A percentile compares a stretch with the other conserved stretches of the same genome.
phyloP scores from a whole-genome alignment of 2,113 vertebrate genomes.

The Puma concolor region DNA sequence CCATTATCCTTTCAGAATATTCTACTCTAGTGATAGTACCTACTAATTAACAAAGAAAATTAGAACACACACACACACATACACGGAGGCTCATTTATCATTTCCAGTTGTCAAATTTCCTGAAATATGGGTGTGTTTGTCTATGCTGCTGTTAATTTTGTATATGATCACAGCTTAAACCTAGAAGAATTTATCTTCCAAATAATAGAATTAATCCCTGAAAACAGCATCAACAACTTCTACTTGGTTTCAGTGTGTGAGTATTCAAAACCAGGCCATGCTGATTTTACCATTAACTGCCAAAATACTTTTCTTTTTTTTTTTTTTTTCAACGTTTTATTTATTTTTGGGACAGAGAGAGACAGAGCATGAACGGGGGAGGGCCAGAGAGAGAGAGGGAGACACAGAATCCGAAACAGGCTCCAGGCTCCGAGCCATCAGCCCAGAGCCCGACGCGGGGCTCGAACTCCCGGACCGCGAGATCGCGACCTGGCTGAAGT shows the following conservation, averaged over 20 bases:
- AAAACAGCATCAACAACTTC: not conserved
- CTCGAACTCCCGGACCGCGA: too few species aligned
- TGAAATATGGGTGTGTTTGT: constrained; percentile 40
- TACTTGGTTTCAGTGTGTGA: constrained; percentile 27
- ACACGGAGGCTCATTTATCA: constrained; percentile 66
- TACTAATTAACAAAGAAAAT: constrained; percentile 78
- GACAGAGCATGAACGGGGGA: too few species aligned
- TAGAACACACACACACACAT: constrained; percentile 57
- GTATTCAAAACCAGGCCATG: not conserved
- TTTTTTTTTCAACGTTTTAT: too few species aligned
- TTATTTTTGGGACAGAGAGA: too few species aligned
- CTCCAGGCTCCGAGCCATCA: too few species aligned
- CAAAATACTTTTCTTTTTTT: not conserved
- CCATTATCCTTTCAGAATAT: constrained; percentile 55
- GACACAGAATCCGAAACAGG: too few species aligned
- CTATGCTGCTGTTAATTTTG: constrained; percentile 42
- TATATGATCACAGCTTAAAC: not conserved
- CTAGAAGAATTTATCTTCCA: constrained; percentile 29
- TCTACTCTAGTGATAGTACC: constrained; percentile 59
- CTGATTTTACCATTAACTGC: not conserved
- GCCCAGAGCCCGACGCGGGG: too few species aligned
- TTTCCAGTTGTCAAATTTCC: constrained; percentile 69
- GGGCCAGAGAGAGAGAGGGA: too few species aligned
- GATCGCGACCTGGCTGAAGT: too few species aligned
- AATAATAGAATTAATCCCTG: constrained; percentile 54